Percentiles rank a stretch among this genome's conserved stretches.
These are phyloP conservation scores for Amyelois transitella DNA, from an alignment of 1,140 invertebrate species.

Conservation along the genomic window DNA sequence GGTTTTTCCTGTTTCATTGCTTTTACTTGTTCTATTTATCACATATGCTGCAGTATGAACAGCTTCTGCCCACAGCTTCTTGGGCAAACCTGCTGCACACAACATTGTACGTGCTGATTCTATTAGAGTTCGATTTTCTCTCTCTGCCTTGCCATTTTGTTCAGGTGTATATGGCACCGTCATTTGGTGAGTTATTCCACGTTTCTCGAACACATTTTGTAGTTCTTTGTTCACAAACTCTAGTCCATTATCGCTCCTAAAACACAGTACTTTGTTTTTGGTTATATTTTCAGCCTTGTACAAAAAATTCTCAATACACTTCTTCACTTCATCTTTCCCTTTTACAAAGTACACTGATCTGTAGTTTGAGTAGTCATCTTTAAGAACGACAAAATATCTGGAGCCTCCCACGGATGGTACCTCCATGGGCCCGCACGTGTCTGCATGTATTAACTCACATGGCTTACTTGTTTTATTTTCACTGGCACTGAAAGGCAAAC, in stretches of 20 bases:
- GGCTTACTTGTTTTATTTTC: too few relatives aligned
- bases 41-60: constrained; percentile 52
- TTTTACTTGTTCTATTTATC: constrained; percentile 43
- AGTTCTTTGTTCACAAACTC: constrained; percentile 50
- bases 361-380: too few relatives aligned
- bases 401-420: too few relatives aligned
- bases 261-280: constrained; percentile 47
- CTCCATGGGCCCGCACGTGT: too few relatives aligned
- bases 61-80: constrained; percentile 45
- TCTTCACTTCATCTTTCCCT: too few relatives aligned
- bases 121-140: constrained; percentile 51
- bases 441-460: too few relatives aligned
- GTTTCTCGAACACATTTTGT: constrained; percentile 19
- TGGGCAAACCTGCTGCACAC: constrained; percentile 18
- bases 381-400: too few relatives aligned
- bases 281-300: constrained; percentile 37
- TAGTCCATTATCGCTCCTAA: too few relatives aligned
- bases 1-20: constrained; percentile 30
- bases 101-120: constrained; percentile 57
- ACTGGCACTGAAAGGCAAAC: too few relatives aligned
- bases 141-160: constrained; percentile 63
- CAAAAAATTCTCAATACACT: too few relatives aligned
- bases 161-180: constrained; percentile 56
- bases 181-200: constrained; percentile 41
- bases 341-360: too few relatives aligned